Percentiles rank a stretch among this genome's conserved stretches.
phyloP scores from a whole-genome alignment of 2,113 vertebrate genomes.

The Neomonachus schauinslandi region DNA sequence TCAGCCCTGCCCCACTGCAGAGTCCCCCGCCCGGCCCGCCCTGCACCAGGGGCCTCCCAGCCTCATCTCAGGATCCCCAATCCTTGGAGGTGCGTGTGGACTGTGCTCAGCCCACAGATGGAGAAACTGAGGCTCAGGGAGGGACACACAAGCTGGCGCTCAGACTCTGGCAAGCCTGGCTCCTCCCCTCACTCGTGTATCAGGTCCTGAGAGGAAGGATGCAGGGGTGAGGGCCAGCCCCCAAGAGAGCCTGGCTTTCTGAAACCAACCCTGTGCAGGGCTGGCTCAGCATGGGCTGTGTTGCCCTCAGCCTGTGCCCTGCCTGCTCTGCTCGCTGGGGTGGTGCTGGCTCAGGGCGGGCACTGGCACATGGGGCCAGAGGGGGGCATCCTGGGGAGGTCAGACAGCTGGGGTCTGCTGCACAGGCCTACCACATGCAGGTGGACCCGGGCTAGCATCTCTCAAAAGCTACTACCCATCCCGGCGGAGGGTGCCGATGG shows the following conservation, averaged over 20 bases:
- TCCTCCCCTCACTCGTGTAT: neutral
- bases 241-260: neutral
- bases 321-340: neutral
- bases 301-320: neutral
- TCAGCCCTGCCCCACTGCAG: neutral
- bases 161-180: neutral
- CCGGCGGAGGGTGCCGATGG: accelerated
- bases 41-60: accelerated
- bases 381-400: neutral
- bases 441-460: accelerated
- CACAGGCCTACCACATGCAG: neutral
- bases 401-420: neutral
- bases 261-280: neutral
- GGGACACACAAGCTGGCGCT: neutral
- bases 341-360: neutral
- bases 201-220: neutral
- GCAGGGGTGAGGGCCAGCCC: neutral
- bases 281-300: neutral
- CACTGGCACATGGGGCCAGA: neutral
- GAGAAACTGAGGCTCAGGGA: neutral
- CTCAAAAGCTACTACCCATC: neutral
- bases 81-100: accelerated
- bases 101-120: neutral
- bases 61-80: neutral
- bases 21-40: accelerated